These are phyloP conservation scores for Mimachlamys varia DNA, from an alignment of 2,888 invertebrate genomes.

Conservation along the genomic window DNA sequence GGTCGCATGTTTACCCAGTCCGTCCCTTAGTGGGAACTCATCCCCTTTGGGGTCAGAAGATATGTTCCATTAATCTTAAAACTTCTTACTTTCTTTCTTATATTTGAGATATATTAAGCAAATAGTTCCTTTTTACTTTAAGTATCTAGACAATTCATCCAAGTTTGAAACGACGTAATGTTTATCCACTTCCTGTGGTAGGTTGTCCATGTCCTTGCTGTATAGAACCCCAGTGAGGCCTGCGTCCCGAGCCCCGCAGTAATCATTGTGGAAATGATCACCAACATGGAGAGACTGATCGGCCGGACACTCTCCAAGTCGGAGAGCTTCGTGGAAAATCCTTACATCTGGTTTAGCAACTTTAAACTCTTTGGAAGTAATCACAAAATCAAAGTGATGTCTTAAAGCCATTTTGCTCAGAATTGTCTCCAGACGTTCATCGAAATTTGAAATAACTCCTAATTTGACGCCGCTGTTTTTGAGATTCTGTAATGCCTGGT, in stretches of 20 bases:
- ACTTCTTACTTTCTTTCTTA: too few species aligned
- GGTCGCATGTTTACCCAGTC: too few species aligned
- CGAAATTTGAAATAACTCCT: slow-evolving; percentile 94
- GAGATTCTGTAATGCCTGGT: slow-evolving; percentile 58
- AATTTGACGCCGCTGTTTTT: slow-evolving; percentile 79
- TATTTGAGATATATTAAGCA: too few species aligned
- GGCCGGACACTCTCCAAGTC: slow-evolving; percentile 82
- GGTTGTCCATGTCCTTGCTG: slow-evolving; percentile 42
- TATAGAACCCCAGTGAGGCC: slow-evolving; percentile 89
- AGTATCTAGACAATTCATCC: slow-evolving; percentile 39
- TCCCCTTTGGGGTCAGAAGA: too few species aligned
- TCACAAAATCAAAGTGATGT: slow-evolving; percentile 90
- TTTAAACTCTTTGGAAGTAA: slow-evolving; percentile 90
- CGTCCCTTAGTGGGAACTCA: too few species aligned
- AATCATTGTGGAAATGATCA: slow-evolving; percentile 90
- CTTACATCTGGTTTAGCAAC: slow-evolving; percentile 88
- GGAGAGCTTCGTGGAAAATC: slow-evolving; percentile 88
- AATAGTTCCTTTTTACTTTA: slow-evolving; percentile 31
- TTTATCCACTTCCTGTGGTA: slow-evolving; percentile 48
- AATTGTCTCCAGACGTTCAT: slow-evolving; percentile 89
- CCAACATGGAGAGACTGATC: slow-evolving; percentile 91
- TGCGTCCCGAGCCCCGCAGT: slow-evolving; percentile 88
- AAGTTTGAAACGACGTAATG: slow-evolving; percentile 49
- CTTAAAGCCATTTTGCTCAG: slow-evolving; percentile 87
- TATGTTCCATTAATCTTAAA: too few species aligned